Evolutionary conservation across 2,888 invertebrate species (phyloP).

Genomic region (Junonia oenone): DNA sequence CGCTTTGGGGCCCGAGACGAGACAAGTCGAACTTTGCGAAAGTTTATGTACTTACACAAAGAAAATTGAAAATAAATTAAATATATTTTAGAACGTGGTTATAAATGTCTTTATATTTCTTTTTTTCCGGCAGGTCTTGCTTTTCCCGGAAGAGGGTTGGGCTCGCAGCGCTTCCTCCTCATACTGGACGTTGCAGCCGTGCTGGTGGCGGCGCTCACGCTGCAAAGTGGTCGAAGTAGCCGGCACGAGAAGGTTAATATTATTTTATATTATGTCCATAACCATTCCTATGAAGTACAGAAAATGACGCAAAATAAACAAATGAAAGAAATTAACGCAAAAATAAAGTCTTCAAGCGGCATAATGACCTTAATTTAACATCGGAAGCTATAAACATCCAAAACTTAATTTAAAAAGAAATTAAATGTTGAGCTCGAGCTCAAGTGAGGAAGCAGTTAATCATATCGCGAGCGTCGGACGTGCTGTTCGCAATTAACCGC

Average conservation of each 20-base stretch:
- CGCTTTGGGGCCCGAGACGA: constrained; percentile 47
- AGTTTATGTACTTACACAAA: constrained; percentile 14
- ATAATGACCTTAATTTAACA: constrained; percentile 14
- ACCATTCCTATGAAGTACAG: neutral
- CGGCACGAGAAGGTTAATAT: constrained; percentile 83
- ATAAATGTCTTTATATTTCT: constrained; percentile 14
- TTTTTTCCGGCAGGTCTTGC: constrained; percentile 81
- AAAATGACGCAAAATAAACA: neutral
- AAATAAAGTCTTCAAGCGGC: constrained; percentile 3
- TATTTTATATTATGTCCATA: neutral
- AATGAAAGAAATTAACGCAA: neutral
- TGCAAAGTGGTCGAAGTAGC: constrained; percentile 92
- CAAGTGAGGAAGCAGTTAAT: constrained; percentile 62
- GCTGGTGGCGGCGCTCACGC: constrained; percentile 91
- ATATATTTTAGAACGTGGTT: neutral
- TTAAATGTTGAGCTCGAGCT: constrained; percentile 30
- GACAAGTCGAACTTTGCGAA: constrained; percentile 30
- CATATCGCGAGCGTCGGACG: constrained; percentile 57
- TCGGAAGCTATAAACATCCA: constrained; percentile 22
- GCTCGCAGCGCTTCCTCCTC: constrained; percentile 91
- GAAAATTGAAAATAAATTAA: neutral
- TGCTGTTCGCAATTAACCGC: constrained; percentile 67
- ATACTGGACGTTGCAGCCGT: constrained; percentile 91
- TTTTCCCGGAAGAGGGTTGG: constrained; percentile 94
- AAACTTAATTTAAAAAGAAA: constrained; percentile 26